phyloP scores from a whole-genome alignment of 2,113 vertebrate genomes.

The Micronycteris hirsuta region DNA sequence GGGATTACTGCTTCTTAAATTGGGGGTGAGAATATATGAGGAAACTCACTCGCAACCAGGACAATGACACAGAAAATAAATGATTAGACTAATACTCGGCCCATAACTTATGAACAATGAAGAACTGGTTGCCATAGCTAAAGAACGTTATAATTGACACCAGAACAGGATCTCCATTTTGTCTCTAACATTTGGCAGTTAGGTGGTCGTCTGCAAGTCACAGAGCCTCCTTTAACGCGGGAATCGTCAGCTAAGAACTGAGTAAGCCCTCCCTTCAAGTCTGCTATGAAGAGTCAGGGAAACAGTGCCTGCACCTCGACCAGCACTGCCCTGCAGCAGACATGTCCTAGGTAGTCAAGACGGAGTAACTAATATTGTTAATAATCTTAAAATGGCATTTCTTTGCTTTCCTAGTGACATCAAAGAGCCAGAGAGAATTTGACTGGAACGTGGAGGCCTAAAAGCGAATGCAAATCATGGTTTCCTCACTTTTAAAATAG shows the following conservation, averaged over 20 bases:
- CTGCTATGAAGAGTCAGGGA: neutral
- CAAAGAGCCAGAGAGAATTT: neutral
- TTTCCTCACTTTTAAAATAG: neutral
- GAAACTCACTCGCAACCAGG: slow-evolving; percentile 52
- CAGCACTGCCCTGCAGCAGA: too few relatives aligned
- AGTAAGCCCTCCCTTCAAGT: neutral
- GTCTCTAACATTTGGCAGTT: neutral
- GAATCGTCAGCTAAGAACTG: neutral
- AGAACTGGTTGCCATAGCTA: slow-evolving; percentile 69
- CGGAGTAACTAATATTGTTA: neutral
- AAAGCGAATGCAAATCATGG: neutral
- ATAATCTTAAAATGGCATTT: neutral
- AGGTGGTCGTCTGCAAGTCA: neutral
- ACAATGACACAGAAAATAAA: slow-evolving; percentile 74
- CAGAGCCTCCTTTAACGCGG: neutral
- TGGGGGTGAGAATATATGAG: slow-evolving; percentile 35
- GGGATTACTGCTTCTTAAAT: slow-evolving; percentile 58
- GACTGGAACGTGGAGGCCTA: neutral
- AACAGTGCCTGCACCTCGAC: fast-evolving
- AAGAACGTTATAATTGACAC: slow-evolving; percentile 74
- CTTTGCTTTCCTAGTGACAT: neutral
- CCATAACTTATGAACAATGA: slow-evolving; percentile 46
- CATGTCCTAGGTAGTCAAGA: neutral
- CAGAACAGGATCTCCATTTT: slow-evolving; percentile 49
- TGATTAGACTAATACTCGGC: slow-evolving; percentile 35